Evolutionary conservation across 2,113 vertebrate genomes (phyloP).

Genomic region (Struthio camelus): DNA sequence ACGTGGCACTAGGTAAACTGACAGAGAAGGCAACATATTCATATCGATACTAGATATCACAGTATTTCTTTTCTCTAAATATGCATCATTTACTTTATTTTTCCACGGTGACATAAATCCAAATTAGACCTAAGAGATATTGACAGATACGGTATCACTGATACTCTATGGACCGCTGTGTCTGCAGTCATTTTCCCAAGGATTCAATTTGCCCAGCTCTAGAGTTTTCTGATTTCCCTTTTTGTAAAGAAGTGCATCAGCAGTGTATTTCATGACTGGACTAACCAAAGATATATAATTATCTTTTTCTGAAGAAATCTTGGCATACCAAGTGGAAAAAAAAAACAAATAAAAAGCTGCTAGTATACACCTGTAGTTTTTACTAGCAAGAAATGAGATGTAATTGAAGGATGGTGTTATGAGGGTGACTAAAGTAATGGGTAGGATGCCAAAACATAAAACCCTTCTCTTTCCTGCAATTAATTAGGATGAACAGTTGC

Average conservation of each 20-base stretch:
- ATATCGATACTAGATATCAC: neutral
- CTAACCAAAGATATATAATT: neutral
- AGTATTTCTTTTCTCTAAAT: neutral
- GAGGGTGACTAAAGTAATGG: neutral
- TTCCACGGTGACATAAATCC: neutral
- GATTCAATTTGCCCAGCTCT: neutral
- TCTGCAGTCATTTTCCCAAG: neutral
- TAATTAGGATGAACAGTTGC: neutral
- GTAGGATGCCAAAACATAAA: neutral
- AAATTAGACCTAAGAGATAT: neutral
- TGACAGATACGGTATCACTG: neutral
- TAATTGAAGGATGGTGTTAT: neutral
- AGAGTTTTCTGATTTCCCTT: neutral
- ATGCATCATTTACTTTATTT: neutral
- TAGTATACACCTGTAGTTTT: neutral
- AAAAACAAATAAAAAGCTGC: neutral
- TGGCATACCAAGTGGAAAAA: neutral
- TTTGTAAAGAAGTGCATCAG: neutral
- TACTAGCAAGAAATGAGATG: neutral
- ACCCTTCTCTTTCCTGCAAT: neutral
- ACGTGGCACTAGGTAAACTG: neutral
- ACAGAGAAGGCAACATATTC: neutral
- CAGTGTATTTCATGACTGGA: neutral
- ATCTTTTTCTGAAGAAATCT: neutral
- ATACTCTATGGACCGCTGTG: neutral